A percentile compares a stretch with the other conserved stretches of the same genome.
Evolutionary conservation across 2,797 vertebrate species (phyloP).

Genomic region (Sebastes trivittatus): DNA sequence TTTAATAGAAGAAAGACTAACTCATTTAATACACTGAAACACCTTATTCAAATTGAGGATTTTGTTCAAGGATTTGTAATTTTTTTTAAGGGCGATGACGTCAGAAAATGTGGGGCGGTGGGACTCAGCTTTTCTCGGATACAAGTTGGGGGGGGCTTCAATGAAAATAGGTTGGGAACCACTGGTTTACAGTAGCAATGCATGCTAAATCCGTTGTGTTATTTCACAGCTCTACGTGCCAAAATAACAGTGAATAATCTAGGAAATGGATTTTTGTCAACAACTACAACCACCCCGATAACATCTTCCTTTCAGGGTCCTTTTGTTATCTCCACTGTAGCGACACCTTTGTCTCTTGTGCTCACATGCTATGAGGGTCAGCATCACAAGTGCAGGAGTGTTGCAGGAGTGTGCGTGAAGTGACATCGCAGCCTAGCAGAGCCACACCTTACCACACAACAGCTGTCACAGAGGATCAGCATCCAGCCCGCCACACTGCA

Average conservation of each 20-base stretch:
- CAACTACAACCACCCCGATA: neutral
- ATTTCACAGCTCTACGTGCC: neutral
- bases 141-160: too few species aligned
- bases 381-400: slow-evolving; percentile 39
- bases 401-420: slow-evolving; percentile 44
- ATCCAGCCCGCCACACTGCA: slow-evolving; percentile 61
- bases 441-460: slow-evolving; percentile 67
- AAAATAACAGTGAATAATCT: slow-evolving; percentile 21
- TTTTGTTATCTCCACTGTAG: slow-evolving; percentile 22
- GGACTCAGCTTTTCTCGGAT: too few species aligned
- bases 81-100: too few species aligned
- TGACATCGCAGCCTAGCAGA: slow-evolving; percentile 54
- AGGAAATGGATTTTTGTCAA: neutral
- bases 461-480: slow-evolving; percentile 76
- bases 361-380: slow-evolving; percentile 25
- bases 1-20: too few species aligned
- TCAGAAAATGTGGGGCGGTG: too few species aligned
- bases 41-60: too few species aligned
- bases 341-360: slow-evolving; percentile 29
- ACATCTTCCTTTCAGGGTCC: neutral
- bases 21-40: too few species aligned
- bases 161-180: too few species aligned
- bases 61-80: too few species aligned
- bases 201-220: neutral
- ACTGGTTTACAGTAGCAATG: neutral